Percentiles rank a stretch among this genome's conserved stretches.
Conservation (phyloP, 37 sponge, comb jelly and placozoan genomes). For the Halisarca cf. caerulea region DNA sequence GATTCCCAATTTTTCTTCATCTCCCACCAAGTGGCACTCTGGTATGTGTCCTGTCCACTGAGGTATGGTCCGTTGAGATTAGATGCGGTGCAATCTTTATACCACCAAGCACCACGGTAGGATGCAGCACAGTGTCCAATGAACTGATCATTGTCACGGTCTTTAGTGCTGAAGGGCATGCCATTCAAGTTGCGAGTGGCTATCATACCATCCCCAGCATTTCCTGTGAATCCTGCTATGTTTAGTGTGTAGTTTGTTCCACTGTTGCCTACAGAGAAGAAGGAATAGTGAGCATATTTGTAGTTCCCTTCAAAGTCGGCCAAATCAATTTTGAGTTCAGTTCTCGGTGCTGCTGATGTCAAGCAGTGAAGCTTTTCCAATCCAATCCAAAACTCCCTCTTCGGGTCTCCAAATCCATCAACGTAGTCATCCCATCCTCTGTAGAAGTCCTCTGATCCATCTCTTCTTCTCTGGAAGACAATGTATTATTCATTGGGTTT, state of each 20-base stretch:
- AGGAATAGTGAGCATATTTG: constrained; percentile 23
- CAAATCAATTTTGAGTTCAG: constrained; percentile 5
- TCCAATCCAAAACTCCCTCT: constrained; percentile 70
- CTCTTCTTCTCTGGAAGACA: constrained; percentile 48
- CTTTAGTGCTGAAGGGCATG: constrained; percentile 1
- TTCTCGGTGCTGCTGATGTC: constrained; percentile 32
- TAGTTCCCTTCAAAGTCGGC: constrained; percentile 14
- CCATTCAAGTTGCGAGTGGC: neutral
- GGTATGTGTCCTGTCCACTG: neutral
- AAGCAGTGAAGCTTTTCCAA: constrained; percentile 56
- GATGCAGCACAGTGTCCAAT: neutral
- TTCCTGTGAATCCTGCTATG: constrained; percentile 23
- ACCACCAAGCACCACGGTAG: constrained; percentile 40
- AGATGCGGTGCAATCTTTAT: neutral
- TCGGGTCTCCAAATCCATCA: constrained; percentile 59
- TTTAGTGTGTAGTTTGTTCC: constrained; percentile 28
- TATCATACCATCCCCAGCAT: constrained; percentile 2
- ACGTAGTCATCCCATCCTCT: constrained; percentile 35
- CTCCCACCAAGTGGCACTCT: neutral
- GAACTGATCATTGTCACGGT: constrained; percentile 9
- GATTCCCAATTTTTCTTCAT: neutral
- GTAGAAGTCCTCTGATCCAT: constrained; percentile 33
- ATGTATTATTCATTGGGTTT: constrained; percentile 54
- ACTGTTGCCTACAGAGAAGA: constrained; percentile 27
- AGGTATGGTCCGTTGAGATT: constrained; percentile 32